A percentile compares a stretch with the other conserved stretches of the same genome.
phyloP scores from a whole-genome alignment of 2,113 vertebrate genomes.

The Pachypanchax playfairii region DNA sequence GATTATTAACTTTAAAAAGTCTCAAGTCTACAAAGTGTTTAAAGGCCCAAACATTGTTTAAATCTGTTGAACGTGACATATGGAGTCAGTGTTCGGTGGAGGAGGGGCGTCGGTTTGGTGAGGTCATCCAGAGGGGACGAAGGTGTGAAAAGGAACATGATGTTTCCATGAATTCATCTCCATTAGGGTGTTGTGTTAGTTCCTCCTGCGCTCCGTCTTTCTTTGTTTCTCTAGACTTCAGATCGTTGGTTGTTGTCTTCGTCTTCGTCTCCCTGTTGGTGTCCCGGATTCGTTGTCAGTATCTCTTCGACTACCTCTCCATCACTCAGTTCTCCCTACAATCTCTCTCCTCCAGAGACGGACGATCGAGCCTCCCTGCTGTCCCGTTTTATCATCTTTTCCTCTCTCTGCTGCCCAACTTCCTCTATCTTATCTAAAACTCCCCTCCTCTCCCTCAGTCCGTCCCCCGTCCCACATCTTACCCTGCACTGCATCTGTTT shows the following conservation, averaged over 20 bases:
- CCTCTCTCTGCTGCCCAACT: conserved; percentile 16
- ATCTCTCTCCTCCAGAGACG: conserved; percentile 43
- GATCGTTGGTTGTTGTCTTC: conserved; percentile 50
- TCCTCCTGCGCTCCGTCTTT: conserved; percentile 34
- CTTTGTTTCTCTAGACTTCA: conserved; percentile 46
- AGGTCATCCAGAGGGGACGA: conserved; percentile 32
- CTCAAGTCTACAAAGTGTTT: not conserved
- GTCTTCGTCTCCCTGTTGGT: conserved; percentile 28
- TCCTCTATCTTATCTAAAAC: conserved; percentile 35
- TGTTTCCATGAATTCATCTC: conserved; percentile 51
- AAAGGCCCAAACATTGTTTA: not conserved
- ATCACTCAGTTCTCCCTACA: conserved; percentile 33
- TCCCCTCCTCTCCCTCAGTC: not conserved
- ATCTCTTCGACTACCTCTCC: conserved; percentile 34
- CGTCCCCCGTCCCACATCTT: conserved; percentile 7
- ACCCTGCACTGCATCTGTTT: conserved; percentile 41
- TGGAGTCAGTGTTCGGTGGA: conserved; percentile 21
- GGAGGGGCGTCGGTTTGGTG: conserved; percentile 25
- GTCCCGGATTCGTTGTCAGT: conserved; percentile 41
- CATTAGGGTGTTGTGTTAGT: conserved; percentile 56
- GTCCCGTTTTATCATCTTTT: conserved; percentile 37
- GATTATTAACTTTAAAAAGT: not conserved
- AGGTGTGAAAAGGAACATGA: conserved; percentile 36
- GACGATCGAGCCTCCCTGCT: conserved; percentile 28
- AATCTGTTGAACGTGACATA: not conserved